Conservation (phyloP, 2,797 vertebrate genomes). For the Peromyscus melanophrys region DNA sequence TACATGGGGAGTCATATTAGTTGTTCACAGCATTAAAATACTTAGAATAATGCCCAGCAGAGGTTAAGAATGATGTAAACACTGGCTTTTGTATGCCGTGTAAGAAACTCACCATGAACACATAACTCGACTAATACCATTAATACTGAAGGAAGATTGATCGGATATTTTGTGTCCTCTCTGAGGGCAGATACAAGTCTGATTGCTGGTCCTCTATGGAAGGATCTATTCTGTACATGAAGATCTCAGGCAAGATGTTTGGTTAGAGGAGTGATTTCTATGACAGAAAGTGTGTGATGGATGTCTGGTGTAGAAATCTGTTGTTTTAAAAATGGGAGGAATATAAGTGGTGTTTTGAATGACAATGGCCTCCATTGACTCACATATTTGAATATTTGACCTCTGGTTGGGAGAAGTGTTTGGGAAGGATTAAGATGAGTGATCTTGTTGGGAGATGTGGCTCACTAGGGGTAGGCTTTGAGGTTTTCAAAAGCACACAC, state of each 20-base stretch:
- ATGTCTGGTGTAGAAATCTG: neutral
- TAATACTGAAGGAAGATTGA: neutral
- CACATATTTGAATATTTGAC: neutral
- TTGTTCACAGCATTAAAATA: neutral
- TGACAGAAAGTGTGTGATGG: neutral
- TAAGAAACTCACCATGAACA: neutral
- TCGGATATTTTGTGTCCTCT: neutral
- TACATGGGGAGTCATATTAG: neutral
- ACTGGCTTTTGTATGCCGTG: neutral
- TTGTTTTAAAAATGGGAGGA: neutral
- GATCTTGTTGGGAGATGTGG: neutral
- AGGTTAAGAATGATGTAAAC: neutral
- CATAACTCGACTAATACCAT: neutral
- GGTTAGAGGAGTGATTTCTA: neutral
- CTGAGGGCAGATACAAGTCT: neutral
- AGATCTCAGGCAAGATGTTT: neutral
- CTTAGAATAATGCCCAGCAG: neutral
- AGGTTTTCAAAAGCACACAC: neutral
- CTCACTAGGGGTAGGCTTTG: neutral
- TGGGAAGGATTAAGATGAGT: neutral
- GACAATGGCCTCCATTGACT: neutral
- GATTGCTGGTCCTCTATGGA: neutral
- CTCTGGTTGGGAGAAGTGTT: neutral
- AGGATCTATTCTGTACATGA: neutral
- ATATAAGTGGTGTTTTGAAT: neutral